Percentiles rank a stretch among this genome's conserved stretches.
Evolutionary conservation across 1,140 invertebrate genomes (phyloP).

Genomic region (Nephotettix cincticeps): DNA sequence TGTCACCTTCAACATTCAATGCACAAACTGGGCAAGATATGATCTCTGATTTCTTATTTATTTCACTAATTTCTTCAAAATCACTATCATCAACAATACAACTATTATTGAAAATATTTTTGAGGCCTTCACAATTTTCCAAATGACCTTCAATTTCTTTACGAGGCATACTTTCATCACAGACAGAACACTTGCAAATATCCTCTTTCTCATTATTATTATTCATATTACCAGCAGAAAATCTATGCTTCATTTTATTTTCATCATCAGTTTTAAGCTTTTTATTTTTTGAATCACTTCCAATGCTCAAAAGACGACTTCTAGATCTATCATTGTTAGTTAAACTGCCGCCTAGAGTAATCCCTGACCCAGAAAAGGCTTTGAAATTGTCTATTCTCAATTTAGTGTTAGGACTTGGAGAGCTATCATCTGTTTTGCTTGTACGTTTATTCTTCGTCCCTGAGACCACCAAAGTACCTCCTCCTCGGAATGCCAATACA

Average conservation of each 20-base stretch:
- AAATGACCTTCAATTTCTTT: conserved; percentile 50
- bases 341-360: conserved; percentile 27
- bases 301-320: not conserved
- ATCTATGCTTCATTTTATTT: not conserved
- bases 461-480: conserved; percentile 31
- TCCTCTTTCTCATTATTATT: conserved; percentile 18
- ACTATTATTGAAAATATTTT: conserved; percentile 29
- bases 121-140: conserved; percentile 43
- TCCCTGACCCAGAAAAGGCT: conserved; percentile 32
- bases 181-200: conserved; percentile 55
- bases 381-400: conserved; percentile 24
- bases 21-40: conserved; percentile 33
- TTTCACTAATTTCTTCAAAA: conserved; percentile 20
- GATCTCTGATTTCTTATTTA: conserved; percentile 28
- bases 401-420: conserved; percentile 19
- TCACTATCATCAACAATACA: conserved; percentile 29
- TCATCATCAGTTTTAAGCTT: not conserved
- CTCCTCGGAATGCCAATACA: conserved; percentile 25
- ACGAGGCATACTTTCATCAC: conserved; percentile 46
- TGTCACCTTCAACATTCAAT: conserved; percentile 26
- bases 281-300: not conserved
- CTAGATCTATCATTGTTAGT: not conserved
- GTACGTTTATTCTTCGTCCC: conserved; percentile 20
- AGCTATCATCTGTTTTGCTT: conserved; percentile 11
- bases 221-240: not conserved